Percentiles rank a stretch among this genome's conserved stretches.
Evolutionary conservation across 2,888 invertebrate species (phyloP).

Genomic region (Agonum fuliginosum): DNA sequence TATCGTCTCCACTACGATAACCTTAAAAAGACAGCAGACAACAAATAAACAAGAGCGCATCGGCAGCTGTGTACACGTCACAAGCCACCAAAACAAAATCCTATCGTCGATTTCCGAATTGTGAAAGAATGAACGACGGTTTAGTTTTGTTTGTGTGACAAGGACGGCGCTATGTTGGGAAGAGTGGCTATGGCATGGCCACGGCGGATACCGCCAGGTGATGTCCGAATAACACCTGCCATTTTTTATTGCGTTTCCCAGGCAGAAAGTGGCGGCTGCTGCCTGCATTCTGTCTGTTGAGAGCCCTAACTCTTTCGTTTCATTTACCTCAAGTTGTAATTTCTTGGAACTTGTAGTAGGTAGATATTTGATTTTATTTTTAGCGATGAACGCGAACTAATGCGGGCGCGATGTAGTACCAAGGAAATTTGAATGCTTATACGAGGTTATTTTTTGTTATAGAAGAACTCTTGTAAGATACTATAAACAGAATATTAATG

Average conservation of each 20-base stretch:
- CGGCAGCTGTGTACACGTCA: slow-evolving; percentile 37
- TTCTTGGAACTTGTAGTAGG: not conserved
- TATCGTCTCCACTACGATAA: not conserved
- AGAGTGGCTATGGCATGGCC: slow-evolving; percentile 15
- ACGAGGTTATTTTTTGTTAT: no score
- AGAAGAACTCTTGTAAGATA: no score
- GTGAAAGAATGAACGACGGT: slow-evolving; percentile 25
- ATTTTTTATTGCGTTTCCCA: slow-evolving; percentile 57
- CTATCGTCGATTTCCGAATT: slow-evolving; percentile 36
- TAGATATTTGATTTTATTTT: slow-evolving; percentile 27
- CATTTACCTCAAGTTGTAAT: slow-evolving; percentile 20
- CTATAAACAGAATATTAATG: no score
- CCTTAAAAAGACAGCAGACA: slow-evolving; percentile 29
- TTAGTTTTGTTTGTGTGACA: not conserved
- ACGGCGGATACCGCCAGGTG: slow-evolving; percentile 46
- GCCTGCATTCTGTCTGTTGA: slow-evolving; percentile 20
- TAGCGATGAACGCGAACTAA: not conserved
- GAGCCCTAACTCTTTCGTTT: slow-evolving; percentile 8
- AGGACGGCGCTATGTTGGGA: not conserved
- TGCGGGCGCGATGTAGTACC: not conserved
- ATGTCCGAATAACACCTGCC: slow-evolving; percentile 58
- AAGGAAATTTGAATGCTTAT: no score
- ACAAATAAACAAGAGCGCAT: slow-evolving; percentile 38
- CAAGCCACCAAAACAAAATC: slow-evolving; percentile 36
- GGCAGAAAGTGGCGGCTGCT: slow-evolving; percentile 31